Evolutionary conservation across 1,140 invertebrate genomes (phyloP).

Genomic region (Apis mellifera): DNA sequence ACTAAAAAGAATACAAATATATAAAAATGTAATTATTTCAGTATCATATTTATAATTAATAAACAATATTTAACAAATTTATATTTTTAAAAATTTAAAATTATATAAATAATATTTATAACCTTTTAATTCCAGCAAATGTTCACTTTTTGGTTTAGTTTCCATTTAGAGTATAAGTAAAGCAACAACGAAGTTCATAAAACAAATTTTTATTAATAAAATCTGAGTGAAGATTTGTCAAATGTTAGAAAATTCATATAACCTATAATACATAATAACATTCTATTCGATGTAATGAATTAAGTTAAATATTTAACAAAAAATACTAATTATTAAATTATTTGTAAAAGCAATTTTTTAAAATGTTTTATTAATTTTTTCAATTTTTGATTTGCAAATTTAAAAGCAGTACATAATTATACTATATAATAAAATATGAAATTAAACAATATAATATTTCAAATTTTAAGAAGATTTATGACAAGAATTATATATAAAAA

Average conservation of each 20-base stretch:
- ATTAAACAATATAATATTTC: neutral
- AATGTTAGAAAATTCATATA: conserved; percentile 25
- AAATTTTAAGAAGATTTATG: neutral
- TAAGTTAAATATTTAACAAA: neutral
- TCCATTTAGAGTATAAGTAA: conserved; percentile 66
- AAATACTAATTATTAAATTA: neutral
- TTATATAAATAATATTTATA: conserved; percentile 25
- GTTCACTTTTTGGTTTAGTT: conserved; percentile 74
- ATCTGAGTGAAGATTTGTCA: no score
- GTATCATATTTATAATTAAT: neutral
- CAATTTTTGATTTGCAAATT: neutral
- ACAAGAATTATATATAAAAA: neutral
- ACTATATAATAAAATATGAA: neutral
- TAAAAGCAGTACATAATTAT: neutral
- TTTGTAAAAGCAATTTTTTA: neutral
- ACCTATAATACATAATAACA: conserved; percentile 20
- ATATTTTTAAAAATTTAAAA: neutral
- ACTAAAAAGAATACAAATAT: conserved; percentile 83
- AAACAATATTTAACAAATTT: neutral
- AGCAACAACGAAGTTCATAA: neutral
- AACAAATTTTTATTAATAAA: neutral
- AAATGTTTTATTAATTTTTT: neutral
- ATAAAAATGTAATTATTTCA: conserved; percentile 17
- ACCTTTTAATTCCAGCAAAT: conserved; percentile 78
- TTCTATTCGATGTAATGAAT: conserved; percentile 28